phyloP scores from a whole-genome alignment of 2,113 vertebrate genomes.

The Taxidea taxus region DNA sequence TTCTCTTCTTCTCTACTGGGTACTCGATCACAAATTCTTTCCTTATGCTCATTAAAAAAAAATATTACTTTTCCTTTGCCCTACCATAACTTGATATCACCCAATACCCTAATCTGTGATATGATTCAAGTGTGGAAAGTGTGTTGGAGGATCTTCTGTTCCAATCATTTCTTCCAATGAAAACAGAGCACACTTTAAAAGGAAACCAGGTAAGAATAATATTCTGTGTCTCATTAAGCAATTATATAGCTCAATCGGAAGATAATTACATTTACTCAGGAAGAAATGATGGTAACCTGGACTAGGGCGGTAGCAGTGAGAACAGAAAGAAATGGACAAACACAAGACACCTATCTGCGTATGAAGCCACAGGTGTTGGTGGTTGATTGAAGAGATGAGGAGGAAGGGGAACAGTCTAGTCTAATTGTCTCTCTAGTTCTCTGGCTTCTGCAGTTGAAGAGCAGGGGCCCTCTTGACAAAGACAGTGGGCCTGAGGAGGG shows the following conservation, averaged over 20 bases:
- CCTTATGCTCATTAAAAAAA: neutral
- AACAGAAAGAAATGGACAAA: neutral
- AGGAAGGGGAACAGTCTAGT: neutral
- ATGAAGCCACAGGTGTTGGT: neutral
- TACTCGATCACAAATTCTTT: neutral
- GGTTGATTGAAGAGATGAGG: neutral
- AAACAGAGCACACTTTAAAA: neutral
- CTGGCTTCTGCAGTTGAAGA: neutral
- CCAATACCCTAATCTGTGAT: neutral
- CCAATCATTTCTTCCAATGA: neutral
- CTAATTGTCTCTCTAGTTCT: neutral
- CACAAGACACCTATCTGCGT: neutral
- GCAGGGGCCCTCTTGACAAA: neutral
- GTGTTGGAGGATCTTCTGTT: neutral
- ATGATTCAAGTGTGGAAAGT: neutral
- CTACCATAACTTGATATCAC: neutral
- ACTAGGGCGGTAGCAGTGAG: neutral
- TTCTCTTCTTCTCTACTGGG: neutral
- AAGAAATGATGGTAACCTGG: conserved; percentile 7
- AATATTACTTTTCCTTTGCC: neutral
- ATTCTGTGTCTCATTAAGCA: conserved; percentile 9
- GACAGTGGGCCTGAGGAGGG: neutral
- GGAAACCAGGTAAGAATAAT: conserved; percentile 39
- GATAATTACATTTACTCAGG: conserved; percentile 6
- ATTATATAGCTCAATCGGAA: conserved; percentile 33